Percentiles rank a stretch among this genome's conserved stretches.
Conservation (phyloP, 1,140 invertebrate genomes). For the Drosophila lacteicornis region DNA sequence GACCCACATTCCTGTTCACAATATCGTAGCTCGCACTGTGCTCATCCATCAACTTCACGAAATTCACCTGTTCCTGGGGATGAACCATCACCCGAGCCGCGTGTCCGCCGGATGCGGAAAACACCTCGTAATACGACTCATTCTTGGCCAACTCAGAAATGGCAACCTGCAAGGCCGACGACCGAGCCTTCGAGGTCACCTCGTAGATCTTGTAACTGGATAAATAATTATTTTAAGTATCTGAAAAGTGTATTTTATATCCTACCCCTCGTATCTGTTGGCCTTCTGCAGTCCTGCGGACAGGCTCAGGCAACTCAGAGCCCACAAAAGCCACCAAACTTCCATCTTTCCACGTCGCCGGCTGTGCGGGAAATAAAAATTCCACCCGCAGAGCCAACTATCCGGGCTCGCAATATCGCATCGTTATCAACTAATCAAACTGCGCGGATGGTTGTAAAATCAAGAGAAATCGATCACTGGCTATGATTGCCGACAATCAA, state of each 20-base stretch:
- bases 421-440: conserved; percentile 25
- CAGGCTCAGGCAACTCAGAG: conserved; percentile 22
- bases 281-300: conserved; percentile 1
- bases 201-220: conserved; percentile 64
- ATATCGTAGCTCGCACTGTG: conserved; percentile 38
- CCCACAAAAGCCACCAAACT: conserved; percentile 31
- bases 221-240: not conserved
- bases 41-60: conserved; percentile 34
- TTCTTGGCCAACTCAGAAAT: conserved; percentile 44
- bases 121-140: conserved; percentile 55
- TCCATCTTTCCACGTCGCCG: conserved; percentile 50
- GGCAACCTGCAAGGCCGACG: not conserved
- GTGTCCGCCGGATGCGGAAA: not conserved
- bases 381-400: not conserved
- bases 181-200: conserved; percentile 29
- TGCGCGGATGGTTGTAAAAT: conserved; percentile 25
- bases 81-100: conserved; percentile 55
- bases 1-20: conserved; percentile 56
- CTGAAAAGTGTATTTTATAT: not conserved
- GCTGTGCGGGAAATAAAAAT: conserved; percentile 21
- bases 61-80: conserved; percentile 53
- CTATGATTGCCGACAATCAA: conserved; percentile 25
- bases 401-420: conserved; percentile 1
- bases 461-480: conserved; percentile 14
- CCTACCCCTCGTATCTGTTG: conserved; percentile 60